Conservation (phyloP, 2,888 invertebrate species). For the Eupithecia exiguata region DNA sequence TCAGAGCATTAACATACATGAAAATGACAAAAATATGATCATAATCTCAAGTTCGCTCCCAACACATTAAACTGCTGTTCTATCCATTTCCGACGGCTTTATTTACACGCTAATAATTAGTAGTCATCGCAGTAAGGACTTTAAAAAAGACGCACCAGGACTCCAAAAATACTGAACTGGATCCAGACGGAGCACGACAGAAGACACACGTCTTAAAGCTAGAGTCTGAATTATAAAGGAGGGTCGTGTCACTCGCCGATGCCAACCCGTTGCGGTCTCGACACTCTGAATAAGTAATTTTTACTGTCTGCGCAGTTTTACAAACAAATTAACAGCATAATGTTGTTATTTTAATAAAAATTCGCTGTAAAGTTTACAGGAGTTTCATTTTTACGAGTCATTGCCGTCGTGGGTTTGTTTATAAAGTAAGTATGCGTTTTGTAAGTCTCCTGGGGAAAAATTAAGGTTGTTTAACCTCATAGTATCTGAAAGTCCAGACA, state of each 20-base stretch:
- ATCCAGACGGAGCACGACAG: constrained; percentile 19
- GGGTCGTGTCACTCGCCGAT: constrained; percentile 68
- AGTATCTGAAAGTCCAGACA: not conserved
- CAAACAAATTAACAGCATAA: constrained; percentile 82
- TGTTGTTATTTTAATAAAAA: constrained; percentile 83
- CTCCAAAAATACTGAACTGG: not conserved
- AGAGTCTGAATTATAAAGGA: constrained; percentile 75
- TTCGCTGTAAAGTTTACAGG: constrained; percentile 69
- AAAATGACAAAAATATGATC: not conserved
- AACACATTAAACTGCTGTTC: not conserved
- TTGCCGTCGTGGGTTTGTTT: constrained; percentile 70
- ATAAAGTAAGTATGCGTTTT: constrained; percentile 44
- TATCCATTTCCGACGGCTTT: not conserved
- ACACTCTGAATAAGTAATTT: constrained; percentile 80
- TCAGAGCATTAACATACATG: too few species aligned
- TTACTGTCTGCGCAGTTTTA: constrained; percentile 81
- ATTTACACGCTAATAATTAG: not conserved
- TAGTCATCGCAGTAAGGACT: not conserved
- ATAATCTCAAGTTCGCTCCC: not conserved
- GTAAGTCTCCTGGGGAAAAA: constrained; percentile 20
- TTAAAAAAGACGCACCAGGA: not conserved
- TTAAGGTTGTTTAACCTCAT: constrained; percentile 13
- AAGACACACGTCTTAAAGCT: constrained; percentile 44
- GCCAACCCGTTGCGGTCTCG: constrained; percentile 62
- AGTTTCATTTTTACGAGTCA: constrained; percentile 76